These are phyloP conservation scores for Syrrhaptes paradoxus DNA, from an alignment of 2,113 vertebrate genomes.

Conservation along the genomic window DNA sequence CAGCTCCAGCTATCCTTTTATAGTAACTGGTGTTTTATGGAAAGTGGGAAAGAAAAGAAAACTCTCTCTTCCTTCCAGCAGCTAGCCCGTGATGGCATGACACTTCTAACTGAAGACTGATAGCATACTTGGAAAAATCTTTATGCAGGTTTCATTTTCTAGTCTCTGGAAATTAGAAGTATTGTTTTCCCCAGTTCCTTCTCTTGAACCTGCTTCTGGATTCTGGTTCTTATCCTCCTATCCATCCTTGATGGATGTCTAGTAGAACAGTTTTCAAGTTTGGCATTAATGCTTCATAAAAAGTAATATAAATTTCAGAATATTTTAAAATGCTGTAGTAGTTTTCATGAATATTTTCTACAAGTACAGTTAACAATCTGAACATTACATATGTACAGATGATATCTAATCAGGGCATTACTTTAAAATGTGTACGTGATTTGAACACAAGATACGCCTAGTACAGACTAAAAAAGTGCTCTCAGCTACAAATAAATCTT, in stretches of 20 bases:
- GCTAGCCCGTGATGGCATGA: not conserved
- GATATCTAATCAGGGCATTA: not conserved
- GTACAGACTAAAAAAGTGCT: not conserved
- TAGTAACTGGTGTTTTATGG: constrained; percentile 44
- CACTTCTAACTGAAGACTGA: not conserved
- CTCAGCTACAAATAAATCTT: not conserved
- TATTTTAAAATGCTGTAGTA: not conserved
- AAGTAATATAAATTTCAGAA: not conserved
- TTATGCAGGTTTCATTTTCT: not conserved
- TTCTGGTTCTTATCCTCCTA: not conserved
- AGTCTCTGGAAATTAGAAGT: not conserved
- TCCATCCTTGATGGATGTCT: not conserved
- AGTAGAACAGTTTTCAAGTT: not conserved
- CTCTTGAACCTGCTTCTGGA: not conserved
- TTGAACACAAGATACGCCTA: not conserved
- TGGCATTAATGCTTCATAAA: not conserved
- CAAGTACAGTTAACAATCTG: not conserved
- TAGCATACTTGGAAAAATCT: not conserved
- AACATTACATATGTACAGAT: not conserved
- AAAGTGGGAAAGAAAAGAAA: constrained; percentile 31
- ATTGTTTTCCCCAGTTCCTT: not conserved
- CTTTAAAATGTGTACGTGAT: not conserved
- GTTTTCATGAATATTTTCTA: not conserved
- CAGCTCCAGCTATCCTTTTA: constrained; percentile 38
- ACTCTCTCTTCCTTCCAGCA: constrained; percentile 9